phyloP scores from a whole-genome alignment of 1,140 invertebrate species.

The Holotrichia oblita region DNA sequence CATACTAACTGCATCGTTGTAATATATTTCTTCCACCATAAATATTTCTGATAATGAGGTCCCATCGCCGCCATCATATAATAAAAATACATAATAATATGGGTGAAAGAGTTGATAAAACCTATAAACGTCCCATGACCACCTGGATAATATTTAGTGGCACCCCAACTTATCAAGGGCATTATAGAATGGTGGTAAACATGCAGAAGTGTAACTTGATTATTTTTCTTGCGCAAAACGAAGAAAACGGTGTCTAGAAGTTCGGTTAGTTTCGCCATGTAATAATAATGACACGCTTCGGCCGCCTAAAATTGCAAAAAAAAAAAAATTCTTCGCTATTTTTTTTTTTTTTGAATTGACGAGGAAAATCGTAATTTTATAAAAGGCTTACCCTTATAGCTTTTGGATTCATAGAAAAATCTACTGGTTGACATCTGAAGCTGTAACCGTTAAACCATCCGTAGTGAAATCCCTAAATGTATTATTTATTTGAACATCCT shows the following conservation, averaged over 20 bases:
- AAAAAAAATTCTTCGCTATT: no score
- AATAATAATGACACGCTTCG: slow-evolving; percentile 88
- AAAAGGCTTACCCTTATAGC: slow-evolving; percentile 76
- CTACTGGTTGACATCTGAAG: slow-evolving; percentile 89
- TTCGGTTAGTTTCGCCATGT: slow-evolving; percentile 90
- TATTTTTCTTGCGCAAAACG: no score
- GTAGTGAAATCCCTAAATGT: slow-evolving; percentile 42
- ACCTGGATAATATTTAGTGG: no score
- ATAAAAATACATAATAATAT: no score
- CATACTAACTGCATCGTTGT: slow-evolving; percentile 84
- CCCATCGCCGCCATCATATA: slow-evolving; percentile 80
- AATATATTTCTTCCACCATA: slow-evolving; percentile 86
- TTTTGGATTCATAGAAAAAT: slow-evolving; percentile 79
- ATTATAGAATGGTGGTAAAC: no score
- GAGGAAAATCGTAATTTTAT: no score
- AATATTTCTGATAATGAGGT: slow-evolving; percentile 76
- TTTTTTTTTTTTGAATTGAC: no score
- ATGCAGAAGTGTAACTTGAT: no score
- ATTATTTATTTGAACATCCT: not conserved
- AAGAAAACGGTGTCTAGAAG: slow-evolving; percentile 92
- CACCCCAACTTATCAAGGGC: slow-evolving; percentile 82
- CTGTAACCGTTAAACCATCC: slow-evolving; percentile 79
- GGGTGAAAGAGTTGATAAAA: slow-evolving; percentile 82
- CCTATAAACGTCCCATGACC: slow-evolving; percentile 81
- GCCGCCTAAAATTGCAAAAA: slow-evolving; percentile 72